phyloP scores from a whole-genome alignment of 2,113 vertebrate genomes.

The Macrotis lagotis region DNA sequence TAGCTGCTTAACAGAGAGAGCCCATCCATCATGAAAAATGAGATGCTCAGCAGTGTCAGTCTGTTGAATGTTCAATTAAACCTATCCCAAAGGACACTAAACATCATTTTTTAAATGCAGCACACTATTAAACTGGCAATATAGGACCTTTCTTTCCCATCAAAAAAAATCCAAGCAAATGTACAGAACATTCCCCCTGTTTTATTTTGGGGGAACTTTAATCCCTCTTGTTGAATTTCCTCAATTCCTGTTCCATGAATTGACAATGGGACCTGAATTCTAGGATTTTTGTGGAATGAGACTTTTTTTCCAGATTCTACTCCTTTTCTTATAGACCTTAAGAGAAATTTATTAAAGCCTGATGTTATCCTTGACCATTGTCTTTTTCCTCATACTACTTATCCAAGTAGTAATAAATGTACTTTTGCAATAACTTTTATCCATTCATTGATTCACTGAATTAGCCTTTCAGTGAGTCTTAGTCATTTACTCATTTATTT shows the following conservation, averaged over 20 bases:
- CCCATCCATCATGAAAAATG: constrained; percentile 25
- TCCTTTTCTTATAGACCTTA: background rate
- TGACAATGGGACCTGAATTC: background rate
- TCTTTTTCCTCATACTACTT: background rate
- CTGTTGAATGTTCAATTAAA: constrained; percentile 36
- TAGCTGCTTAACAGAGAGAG: constrained; percentile 24
- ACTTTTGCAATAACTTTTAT: background rate
- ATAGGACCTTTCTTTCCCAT: constrained; percentile 48
- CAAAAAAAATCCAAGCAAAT: constrained; percentile 35
- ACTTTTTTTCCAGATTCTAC: background rate
- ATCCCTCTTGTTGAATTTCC: constrained; percentile 20
- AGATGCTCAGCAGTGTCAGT: constrained; percentile 37
- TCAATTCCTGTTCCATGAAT: background rate
- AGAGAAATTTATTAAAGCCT: background rate
- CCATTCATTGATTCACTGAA: background rate
- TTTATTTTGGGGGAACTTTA: constrained; percentile 13
- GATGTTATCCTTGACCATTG: background rate
- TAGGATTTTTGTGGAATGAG: background rate
- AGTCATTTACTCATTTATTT: background rate
- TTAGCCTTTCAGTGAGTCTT: background rate
- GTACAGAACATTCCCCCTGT: constrained; percentile 1
- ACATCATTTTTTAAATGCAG: constrained; percentile 41
- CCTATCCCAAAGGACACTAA: constrained; percentile 19
- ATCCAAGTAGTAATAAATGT: background rate
- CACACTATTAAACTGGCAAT: constrained; percentile 16